Base-by-base conservation (phyloP, 1,140 invertebrate genomes). In the Heliconius hewitsoni region DNA sequence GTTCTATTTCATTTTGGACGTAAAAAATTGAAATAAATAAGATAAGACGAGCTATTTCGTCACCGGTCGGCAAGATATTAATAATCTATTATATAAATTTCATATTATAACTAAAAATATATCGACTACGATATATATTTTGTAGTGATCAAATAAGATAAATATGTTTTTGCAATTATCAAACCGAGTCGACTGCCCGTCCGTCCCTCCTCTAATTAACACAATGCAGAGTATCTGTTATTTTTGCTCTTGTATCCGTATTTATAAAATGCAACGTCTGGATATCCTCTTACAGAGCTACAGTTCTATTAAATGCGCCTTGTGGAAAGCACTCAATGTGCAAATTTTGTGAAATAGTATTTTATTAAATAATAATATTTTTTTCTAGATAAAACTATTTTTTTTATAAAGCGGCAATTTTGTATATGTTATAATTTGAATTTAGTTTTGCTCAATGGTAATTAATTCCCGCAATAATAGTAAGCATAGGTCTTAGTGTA, bases 241-340 rank as follows among this genome's bases (percentile, higher is more conserved):
- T 57, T 57, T 55, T 37, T 74, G 30, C 73, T 55, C 19, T 74
- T 74, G 11, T 57, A 72, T 39, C 37, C 27, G 34, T 74, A 72
- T 72, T 42, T 42, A 72, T 72, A 42, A 72, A 72, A 72, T 72
- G 71, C 71, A 71, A 39, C 71, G 71, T 72, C 71, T 39, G 71
- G 3, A 19, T 39, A 42, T 50, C 73, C 73, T 34, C 46, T 74
- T 57, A 55, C 18, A 37, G 30, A 34, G 19, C 27, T 74, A 57
- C 18, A n/a, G 30, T 37, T 55, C 27, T 74, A 37, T 57, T 52
- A 55, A 30, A 74, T n/a, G 73, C 23, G 34, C 55, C 55, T 66
- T 30, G 27, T 57, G 13, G 71, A 72, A 72, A 72, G 71, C 37
- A 39, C 37, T 72, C n/a, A 72, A 11, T 39, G 18, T 42, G 71